These are phyloP conservation scores for Leptinotarsa lineolata DNA, from an alignment of 1,140 invertebrate genomes.

Conservation along the genomic window DNA sequence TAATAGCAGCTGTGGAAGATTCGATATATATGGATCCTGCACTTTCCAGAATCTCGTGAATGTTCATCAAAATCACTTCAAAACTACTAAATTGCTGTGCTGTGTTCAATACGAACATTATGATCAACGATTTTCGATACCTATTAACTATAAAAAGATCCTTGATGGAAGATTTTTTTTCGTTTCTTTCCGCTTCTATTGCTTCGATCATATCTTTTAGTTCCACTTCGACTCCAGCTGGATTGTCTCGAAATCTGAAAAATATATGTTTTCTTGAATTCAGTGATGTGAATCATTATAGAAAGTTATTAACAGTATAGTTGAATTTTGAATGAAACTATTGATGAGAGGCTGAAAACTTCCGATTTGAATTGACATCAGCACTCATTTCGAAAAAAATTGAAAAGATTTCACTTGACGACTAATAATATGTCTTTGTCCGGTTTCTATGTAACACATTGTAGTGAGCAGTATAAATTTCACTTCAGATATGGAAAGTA, in stretches of 20 bases:
- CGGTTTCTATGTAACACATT: too few relatives aligned
- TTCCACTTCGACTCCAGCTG: conserved; percentile 56
- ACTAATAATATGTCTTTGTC: too few relatives aligned
- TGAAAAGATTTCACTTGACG: too few relatives aligned
- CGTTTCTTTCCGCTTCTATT: conserved; percentile 30
- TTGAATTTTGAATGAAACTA: too few relatives aligned
- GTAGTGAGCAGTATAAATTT: too few relatives aligned
- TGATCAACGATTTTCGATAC: conserved; percentile 34
- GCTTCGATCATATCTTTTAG: conserved; percentile 49
- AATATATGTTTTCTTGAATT: not conserved
- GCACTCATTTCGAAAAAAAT: too few relatives aligned
- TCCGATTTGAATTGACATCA: too few relatives aligned
- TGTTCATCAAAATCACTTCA: conserved; percentile 44
- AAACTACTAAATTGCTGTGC: conserved; percentile 59
- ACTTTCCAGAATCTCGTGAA: conserved; percentile 35
- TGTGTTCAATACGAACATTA: conserved; percentile 57
- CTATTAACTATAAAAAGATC: conserved; percentile 37
- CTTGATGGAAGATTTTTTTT: conserved; percentile 19
- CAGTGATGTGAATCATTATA: too few relatives aligned
- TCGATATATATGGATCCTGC: conserved; percentile 30
- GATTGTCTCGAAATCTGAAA: not conserved
- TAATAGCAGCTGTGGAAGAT: conserved; percentile 30
- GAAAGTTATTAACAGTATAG: too few relatives aligned
- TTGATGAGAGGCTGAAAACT: too few relatives aligned
- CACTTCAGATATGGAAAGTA: too few relatives aligned